Conservation (phyloP, 2,888 invertebrate species). For the Eupeodes latifasciatus region DNA sequence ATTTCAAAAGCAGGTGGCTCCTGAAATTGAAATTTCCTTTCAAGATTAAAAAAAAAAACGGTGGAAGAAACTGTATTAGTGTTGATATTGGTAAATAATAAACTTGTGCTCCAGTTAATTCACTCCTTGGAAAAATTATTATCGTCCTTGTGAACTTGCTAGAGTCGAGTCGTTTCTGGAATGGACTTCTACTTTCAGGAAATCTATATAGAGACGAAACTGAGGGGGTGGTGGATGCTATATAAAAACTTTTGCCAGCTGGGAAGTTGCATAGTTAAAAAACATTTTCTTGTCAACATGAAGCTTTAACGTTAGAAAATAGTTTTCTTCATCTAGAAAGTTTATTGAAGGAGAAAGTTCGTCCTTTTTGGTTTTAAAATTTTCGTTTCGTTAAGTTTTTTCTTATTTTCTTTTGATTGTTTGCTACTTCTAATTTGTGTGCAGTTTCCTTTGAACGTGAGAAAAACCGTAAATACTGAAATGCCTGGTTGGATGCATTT, state of each 20-base stretch:
- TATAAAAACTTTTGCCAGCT: slow-evolving; percentile 12
- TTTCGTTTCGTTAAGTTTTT: not conserved
- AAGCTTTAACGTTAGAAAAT: slow-evolving; percentile 65
- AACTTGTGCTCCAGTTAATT: slow-evolving; percentile 72
- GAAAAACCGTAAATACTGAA: not conserved
- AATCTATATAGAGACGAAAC: not conserved
- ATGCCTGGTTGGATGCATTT: not conserved
- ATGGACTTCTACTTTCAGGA: slow-evolving; percentile 32
- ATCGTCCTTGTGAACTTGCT: slow-evolving; percentile 26
- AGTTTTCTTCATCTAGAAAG: slow-evolving; percentile 40
- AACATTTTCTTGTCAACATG: slow-evolving; percentile 74
- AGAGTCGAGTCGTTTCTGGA: slow-evolving; percentile 18
- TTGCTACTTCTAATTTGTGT: not conserved
- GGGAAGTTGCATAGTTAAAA: slow-evolving; percentile 69
- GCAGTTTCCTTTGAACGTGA: not conserved
- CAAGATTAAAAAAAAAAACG: not conserved
- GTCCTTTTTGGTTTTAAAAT: not conserved
- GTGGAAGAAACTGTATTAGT: not conserved
- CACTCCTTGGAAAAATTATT: slow-evolving; percentile 67
- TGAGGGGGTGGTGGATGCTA: not conserved
- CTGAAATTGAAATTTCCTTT: slow-evolving; percentile 46
- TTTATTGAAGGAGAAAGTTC: slow-evolving; percentile 58
- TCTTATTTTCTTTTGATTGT: slow-evolving; percentile 1
- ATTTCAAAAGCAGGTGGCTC: slow-evolving; percentile 60
- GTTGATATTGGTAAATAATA: slow-evolving; percentile 12